Evolutionary conservation across 1,140 invertebrate species (phyloP).

Genomic region (Anagrus nilaparvatae): DNA sequence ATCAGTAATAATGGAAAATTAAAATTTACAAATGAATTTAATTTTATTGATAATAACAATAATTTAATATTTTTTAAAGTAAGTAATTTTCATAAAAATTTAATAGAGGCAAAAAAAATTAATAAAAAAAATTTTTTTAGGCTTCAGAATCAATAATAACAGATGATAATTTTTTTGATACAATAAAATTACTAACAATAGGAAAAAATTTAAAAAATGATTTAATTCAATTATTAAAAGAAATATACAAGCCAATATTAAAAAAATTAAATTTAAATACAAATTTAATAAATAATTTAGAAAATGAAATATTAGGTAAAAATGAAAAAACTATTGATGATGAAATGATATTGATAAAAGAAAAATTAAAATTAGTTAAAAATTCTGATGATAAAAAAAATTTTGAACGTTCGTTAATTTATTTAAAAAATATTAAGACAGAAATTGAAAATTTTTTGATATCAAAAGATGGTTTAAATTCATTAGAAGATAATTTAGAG

Average conservation of each 20-base stretch:
- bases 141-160: constrained; percentile 25
- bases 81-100: constrained; percentile 1
- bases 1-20: no score
- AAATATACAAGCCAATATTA: constrained; percentile 35
- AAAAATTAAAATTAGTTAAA: constrained; percentile 21
- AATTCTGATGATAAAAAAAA: constrained; percentile 28
- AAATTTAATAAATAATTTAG: constrained; percentile 28
- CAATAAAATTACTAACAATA: constrained; percentile 33
- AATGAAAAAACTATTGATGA: constrained; percentile 24
- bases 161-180: constrained; percentile 35
- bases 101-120: no score
- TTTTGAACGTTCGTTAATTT: constrained; percentile 23
- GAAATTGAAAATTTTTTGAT: not conserved
- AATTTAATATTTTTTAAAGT: no score
- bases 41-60: no score
- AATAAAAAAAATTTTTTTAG: constrained; percentile 16
- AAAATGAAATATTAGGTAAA: constrained; percentile 31
- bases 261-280: constrained; percentile 26
- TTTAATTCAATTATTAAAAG: constrained; percentile 30
- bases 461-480: constrained; percentile 29
- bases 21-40: not conserved
- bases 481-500: constrained; percentile 34
- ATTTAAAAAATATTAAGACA: constrained; percentile 25
- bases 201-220: constrained; percentile 25
- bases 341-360: constrained; percentile 31